phyloP scores from a whole-genome alignment of 2,797 vertebrate species.

The Rhinella marina region DNA sequence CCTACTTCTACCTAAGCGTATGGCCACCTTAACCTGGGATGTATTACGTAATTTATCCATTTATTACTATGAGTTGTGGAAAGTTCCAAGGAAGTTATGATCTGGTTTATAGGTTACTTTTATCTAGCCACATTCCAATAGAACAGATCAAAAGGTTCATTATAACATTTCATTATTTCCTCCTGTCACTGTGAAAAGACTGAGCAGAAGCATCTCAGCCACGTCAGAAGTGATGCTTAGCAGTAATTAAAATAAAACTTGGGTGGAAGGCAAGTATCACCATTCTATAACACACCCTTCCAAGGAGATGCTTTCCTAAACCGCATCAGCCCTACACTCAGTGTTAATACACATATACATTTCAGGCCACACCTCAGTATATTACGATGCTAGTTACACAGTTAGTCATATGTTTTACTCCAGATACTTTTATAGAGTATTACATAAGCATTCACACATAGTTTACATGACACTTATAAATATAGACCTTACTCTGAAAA shows the following conservation, averaged over 20 bases:
- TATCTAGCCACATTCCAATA: not conserved
- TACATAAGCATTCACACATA: conserved; percentile 32
- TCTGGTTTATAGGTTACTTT: not conserved
- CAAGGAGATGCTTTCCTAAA: conserved; percentile 14
- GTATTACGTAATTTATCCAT: not conserved
- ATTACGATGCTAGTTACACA: conserved; percentile 7
- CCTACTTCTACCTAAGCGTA: no score
- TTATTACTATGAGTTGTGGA: not conserved
- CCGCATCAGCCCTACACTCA: not conserved
- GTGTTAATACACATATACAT: conserved; percentile 1
- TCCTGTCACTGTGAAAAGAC: not conserved
- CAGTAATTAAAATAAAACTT: conserved; percentile 2
- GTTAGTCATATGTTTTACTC: conserved; percentile 6
- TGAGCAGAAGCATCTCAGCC: not conserved
- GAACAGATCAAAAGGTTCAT: not conserved
- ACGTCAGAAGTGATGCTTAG: conserved; percentile 4
- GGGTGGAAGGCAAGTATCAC: conserved; percentile 17
- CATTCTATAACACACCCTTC: conserved; percentile 16
- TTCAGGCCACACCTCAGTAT: conserved; percentile 9
- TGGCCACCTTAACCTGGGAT: not conserved
- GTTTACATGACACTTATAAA: conserved; percentile 22
- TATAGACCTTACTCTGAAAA: not conserved
- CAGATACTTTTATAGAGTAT: conserved; percentile 29
- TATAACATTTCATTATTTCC: not conserved
- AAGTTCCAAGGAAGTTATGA: not conserved